Evolutionary conservation across 2,113 vertebrate genomes (phyloP), one percentile per base, ranked within the genome.

Genomic region (Acanthisitta chloris): DNA sequence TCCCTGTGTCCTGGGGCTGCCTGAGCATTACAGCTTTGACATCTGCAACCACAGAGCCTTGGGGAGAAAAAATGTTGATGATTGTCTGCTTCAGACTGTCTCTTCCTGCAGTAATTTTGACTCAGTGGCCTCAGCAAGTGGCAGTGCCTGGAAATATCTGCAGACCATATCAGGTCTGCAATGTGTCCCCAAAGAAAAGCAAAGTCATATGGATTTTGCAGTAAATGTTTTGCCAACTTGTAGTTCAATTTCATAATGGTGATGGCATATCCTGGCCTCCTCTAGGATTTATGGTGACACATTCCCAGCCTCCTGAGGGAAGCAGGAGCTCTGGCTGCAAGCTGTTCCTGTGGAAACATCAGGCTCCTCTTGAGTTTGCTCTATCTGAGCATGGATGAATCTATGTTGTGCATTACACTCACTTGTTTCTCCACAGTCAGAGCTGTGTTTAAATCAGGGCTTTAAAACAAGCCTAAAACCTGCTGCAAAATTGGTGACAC

Each of bases 231-330:
- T 28, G 90, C 82, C 95, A 48, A 4, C 38, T 59, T 14, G 58
- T 28, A 4, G 49, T 2, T 12, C 1, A 38, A 6, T 73, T 49
- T 57, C 87, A 57, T 43, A 45, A 95, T 18, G 29, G 1, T 6
- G 36, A 81, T 61, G 86, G 94, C 64, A 86, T 89, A n/a, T 55
- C 79, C 17, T 69, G 72, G 70, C 78, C 78, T 65, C 42, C 81
- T 34, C 0, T 17, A 6, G 49, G 81, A 91, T 91, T 90, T 54
- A 62, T 36, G 52, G 71, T 28, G 94, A 76, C 42, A 2, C 0
- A 3, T 72, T 69, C 49, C 15, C 82, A 71, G 57, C 54, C 62
- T 55, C 34, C 73, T 20, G 51, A 51, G 69, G 70, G 48, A 40
- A 74, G 86, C 4, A 0, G 42, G 19, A 83, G 58, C 72, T 92